Base-by-base conservation (phyloP, 2,888 invertebrate genomes). In the Drosophila stalkeri region DNA sequence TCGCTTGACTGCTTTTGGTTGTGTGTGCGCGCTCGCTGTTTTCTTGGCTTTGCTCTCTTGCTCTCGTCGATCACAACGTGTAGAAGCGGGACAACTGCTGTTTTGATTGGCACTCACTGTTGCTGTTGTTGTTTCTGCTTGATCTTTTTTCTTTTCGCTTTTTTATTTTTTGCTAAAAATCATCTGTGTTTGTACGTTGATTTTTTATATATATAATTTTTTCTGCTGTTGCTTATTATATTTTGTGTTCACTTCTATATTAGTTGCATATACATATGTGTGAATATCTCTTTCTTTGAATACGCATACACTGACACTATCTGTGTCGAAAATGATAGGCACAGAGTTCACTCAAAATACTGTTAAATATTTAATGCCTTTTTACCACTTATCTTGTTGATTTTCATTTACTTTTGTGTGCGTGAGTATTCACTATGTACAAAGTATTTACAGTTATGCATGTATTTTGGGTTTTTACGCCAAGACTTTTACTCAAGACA, bases 131-230 rank as follows among this genome's bases (percentile, higher is more conserved):
- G 78, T 43, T 84, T 69, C 54, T 82, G 84, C 68, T 77, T 77
- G 87, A 86, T 85, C 77, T 84, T 89, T 89, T 86, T 87, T 77
- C 75, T 81, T 77, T 77, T 70, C 69, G 65, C 68, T 68, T 78
- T 78, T 78, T 72, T 71, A 80, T 74, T 79, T 89, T 82, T 87
- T 90, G 88, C 85, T 90, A 87, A 89, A 89, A 89, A 91, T 89
- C 91, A 91, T 88, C 91, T 88, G 91, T 88, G 82, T 80, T 88
- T 80, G 80, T 90, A 81, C 84, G 75, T 75, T 75, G 81, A 73
- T 90, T 89, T 80, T 78, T 77, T 76, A 57, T 70, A 70, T 61
- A 70, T 51, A 41, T 57, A 62, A 20, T 76, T 68, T 69, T 72
- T 76, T 70, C 65, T 75, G 62, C 68, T 83, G 61, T 52, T 81